Percentiles rank a stretch among this genome's conserved stretches.
These are phyloP conservation scores for Cryptotis parvus DNA, from an alignment of 2,113 vertebrate genomes.

Conservation along the genomic window DNA sequence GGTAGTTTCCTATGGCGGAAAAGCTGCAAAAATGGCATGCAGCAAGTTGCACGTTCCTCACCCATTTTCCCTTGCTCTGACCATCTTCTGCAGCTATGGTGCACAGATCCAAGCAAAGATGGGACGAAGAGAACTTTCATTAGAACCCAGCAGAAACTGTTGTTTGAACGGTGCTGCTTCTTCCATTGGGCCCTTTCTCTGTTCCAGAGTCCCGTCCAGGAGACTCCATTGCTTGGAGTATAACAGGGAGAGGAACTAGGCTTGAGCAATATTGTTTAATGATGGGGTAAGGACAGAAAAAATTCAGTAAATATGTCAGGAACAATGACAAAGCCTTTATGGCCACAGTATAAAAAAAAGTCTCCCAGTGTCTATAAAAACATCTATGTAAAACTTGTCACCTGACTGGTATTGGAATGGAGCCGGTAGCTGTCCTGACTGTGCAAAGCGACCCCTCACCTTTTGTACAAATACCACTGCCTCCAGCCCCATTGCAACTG, in stretches of 20 bases:
- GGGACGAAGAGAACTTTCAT: neutral
- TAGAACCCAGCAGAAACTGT: neutral
- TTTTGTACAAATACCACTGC: rapidly evolving
- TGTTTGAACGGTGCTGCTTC: neutral
- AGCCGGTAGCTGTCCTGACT: neutral
- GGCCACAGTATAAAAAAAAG: neutral
- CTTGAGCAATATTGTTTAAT: neutral
- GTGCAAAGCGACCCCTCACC: no score
- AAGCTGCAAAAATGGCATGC: neutral
- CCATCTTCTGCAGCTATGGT: neutral
- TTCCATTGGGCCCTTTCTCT: neutral
- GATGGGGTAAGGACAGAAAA: neutral
- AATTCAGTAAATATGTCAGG: neutral
- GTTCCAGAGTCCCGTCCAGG: neutral
- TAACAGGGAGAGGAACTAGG: neutral
- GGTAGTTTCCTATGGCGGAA: neutral
- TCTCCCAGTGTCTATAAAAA: neutral
- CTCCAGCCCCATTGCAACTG: neutral
- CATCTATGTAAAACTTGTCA: neutral
- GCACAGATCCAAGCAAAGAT: neutral
- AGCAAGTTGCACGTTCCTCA: neutral
- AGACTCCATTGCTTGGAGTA: neutral
- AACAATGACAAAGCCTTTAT: slow-evolving; percentile 26
- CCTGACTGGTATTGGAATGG: neutral
- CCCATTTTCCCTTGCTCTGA: neutral